Percentiles rank a stretch among this genome's conserved stretches.
These are phyloP conservation scores for Rhabdomys dilectus DNA, from an alignment of 2,113 vertebrate genomes.

Conservation along the genomic window DNA sequence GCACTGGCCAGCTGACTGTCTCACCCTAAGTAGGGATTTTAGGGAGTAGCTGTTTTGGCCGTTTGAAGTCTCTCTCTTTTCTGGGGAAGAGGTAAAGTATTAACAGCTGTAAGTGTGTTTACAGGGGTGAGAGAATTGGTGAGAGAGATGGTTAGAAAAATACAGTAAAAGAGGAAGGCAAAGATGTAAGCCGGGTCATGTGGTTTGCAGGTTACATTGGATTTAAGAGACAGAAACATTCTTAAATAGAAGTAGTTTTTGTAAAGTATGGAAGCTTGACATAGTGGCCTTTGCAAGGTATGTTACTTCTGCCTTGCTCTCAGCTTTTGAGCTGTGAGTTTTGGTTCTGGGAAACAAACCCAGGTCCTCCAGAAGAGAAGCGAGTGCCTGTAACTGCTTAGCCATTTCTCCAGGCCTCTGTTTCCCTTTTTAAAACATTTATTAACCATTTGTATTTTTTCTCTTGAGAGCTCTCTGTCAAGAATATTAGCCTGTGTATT, in stretches of 20 bases:
- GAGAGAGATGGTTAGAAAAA: not conserved
- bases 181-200: not conserved
- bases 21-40: not conserved
- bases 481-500: not conserved
- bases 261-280: not conserved
- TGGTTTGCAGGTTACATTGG: not conserved
- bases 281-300: not conserved
- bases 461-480: not conserved
- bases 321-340: not conserved
- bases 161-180: not conserved
- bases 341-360: not conserved
- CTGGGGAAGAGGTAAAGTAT: not conserved
- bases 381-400: not conserved
- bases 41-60: not conserved
- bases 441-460: not conserved
- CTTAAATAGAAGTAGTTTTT: not conserved
- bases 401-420: not conserved
- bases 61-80: not conserved
- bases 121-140: not conserved
- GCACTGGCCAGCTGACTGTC: not conserved
- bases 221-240: not conserved
- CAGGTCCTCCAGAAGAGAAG: not conserved
- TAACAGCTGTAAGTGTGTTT: not conserved
- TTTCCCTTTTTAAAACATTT: not conserved
- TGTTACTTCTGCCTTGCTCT: not conserved